Percentiles rank a stretch among this genome's conserved stretches.
These are phyloP conservation scores for Orbicella faveolata DNA, from an alignment of 64 coral and sea anemone genomes.

Conservation along the genomic window DNA sequence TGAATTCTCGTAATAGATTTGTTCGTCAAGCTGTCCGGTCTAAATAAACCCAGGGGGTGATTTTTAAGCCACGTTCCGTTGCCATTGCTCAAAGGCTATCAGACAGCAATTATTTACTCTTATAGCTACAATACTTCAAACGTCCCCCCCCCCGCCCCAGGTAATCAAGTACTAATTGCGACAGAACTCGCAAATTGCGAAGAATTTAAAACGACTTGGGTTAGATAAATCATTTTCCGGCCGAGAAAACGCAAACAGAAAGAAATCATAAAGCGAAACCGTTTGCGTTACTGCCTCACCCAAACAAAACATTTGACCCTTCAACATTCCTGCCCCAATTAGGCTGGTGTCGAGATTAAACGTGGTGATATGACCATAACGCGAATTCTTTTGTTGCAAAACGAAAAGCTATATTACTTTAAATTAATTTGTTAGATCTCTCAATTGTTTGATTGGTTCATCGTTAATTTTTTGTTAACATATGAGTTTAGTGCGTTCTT, in stretches of 20 bases:
- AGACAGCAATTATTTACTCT: neutral
- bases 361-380: neutral
- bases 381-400: conserved; percentile 14
- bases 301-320: conserved; percentile 30
- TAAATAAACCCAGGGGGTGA: neutral
- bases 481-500: neutral
- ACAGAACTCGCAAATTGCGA: neutral
- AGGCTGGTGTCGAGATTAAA: neutral
- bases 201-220: neutral
- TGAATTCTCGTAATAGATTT: neutral
- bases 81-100: neutral
- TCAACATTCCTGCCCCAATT: conserved; percentile 25
- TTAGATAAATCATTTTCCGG: neutral
- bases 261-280: neutral
- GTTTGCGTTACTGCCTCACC: conserved; percentile 19
- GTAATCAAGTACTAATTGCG: neutral
- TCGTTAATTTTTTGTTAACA: conserved; percentile 8
- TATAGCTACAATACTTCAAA: neutral
- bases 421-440: neutral
- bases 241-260: neutral
- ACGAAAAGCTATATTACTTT: neutral
- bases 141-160: neutral
- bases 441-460: neutral
- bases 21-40: neutral
- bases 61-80: neutral